phyloP scores from a whole-genome alignment of 2,888 invertebrate species.

The Neoaliturus tenellus region DNA sequence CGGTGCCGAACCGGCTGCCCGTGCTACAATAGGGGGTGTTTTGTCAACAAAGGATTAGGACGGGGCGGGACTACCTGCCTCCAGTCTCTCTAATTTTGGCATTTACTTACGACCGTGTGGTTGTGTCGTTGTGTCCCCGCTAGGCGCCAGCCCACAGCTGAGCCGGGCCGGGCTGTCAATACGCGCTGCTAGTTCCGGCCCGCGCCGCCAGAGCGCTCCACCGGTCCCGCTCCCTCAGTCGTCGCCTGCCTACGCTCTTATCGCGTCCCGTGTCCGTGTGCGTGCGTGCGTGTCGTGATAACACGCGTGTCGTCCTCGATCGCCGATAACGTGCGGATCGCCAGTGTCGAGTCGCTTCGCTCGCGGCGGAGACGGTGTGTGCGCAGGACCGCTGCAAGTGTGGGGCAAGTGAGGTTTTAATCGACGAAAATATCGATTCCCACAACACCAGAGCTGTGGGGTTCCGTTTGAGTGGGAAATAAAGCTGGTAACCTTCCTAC shows the following conservation, averaged over 20 bases:
- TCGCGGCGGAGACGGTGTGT: conserved; percentile 2
- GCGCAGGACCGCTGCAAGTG: conserved; percentile 32
- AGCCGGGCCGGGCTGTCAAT: conserved; percentile 7
- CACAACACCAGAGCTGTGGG: background rate
- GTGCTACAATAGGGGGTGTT: no score
- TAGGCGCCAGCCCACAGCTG: conserved; percentile 31
- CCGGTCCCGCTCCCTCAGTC: conserved; percentile 32
- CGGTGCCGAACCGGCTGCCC: no score
- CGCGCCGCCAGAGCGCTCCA: conserved; percentile 40
- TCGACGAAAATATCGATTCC: conserved; percentile 12
- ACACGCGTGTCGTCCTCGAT: background rate
- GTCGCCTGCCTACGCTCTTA: background rate
- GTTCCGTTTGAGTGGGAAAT: background rate
- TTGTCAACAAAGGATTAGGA: no score
- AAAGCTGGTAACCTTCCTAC: conserved; percentile 20
- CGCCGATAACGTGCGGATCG: background rate
- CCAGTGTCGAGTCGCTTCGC: background rate
- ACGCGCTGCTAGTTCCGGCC: conserved; percentile 6
- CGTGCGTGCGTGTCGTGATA: conserved; percentile 1
- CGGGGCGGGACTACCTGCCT: no score
- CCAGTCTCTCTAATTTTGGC: no score
- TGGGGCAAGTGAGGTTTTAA: background rate
- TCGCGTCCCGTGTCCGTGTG: conserved; percentile 13
- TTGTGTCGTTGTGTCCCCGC: background rate
- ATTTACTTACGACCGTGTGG: background rate